These are phyloP conservation scores for Solenopsis fugax DNA, from an alignment of 1,140 invertebrate species.

Conservation along the genomic window DNA sequence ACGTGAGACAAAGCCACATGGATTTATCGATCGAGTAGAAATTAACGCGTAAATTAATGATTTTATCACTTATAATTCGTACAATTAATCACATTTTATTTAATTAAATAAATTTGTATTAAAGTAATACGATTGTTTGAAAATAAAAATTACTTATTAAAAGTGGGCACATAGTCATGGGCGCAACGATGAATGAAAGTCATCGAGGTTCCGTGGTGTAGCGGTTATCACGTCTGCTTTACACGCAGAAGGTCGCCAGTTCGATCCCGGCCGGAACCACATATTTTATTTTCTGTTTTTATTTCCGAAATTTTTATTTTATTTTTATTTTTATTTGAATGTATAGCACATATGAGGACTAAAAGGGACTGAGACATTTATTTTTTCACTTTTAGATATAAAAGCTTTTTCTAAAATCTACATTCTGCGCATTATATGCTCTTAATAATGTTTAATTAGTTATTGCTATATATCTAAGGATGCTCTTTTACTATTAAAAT, in stretches of 20 bases:
- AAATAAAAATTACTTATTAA: not conserved
- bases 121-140: not conserved
- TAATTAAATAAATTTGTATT: not conserved
- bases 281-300: slow-evolving; percentile 68
- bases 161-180: not conserved
- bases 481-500: not conserved
- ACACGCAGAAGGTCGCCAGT: slow-evolving; percentile 94
- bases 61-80: not conserved
- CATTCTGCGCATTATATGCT: not conserved
- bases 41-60: not conserved
- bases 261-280: slow-evolving; percentile 93
- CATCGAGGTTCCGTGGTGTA: slow-evolving; percentile 79
- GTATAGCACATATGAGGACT: not conserved
- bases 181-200: not conserved
- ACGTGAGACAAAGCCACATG: not conserved
- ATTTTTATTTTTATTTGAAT: too few species aligned
- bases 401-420: not conserved
- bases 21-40: slow-evolving; percentile 30
- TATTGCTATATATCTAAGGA: not conserved
- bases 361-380: not conserved
- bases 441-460: not conserved
- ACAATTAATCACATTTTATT: not conserved
- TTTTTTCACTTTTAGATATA: not conserved
- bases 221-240: slow-evolving; percentile 86
- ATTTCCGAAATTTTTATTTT: not conserved